Evolutionary conservation across 2,797 vertebrate genomes (phyloP).

Genomic region (Platyrinchus mystaceus): DNA sequence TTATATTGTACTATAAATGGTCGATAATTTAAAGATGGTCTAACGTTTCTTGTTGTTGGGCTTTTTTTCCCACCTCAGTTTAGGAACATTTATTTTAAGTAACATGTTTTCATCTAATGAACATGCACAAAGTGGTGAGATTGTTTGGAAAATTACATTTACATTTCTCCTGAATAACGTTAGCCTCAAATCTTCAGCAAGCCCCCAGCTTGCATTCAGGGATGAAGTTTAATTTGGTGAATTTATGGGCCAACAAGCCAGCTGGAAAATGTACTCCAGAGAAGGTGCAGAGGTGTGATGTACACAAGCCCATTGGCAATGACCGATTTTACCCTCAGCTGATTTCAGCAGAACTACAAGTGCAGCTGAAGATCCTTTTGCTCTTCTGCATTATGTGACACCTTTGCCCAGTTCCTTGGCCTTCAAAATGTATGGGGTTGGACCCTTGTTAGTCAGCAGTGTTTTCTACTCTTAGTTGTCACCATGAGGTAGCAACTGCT

Average conservation of each 20-base stretch:
- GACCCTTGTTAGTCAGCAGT: neutral
- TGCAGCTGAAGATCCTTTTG: neutral
- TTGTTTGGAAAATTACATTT: slow-evolving; percentile 45
- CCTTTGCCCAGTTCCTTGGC: neutral
- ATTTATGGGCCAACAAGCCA: slow-evolving; percentile 43
- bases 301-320: slow-evolving; percentile 10
- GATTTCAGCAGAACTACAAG: slow-evolving; percentile 27
- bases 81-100: slow-evolving; percentile 65
- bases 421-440: neutral
- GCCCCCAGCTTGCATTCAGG: neutral
- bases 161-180: slow-evolving; percentile 5
- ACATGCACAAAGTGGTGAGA: slow-evolving; percentile 29
- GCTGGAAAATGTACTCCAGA: slow-evolving; percentile 37
- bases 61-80: neutral
- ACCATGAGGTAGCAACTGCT: neutral
- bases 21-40: slow-evolving; percentile 69
- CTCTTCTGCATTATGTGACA: neutral
- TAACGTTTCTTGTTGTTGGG: slow-evolving; percentile 50
- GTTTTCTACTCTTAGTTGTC: neutral
- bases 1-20: slow-evolving; percentile 61
- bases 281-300: slow-evolving; percentile 49
- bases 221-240: slow-evolving; percentile 37
- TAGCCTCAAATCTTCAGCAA: slow-evolving; percentile 31
- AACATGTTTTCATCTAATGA: slow-evolving; percentile 42
- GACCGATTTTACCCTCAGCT: slow-evolving; percentile 19